A percentile compares a stretch with the other conserved stretches of the same genome.
Conservation (phyloP, 2,113 vertebrate genomes). For the Chitala chitala region DNA sequence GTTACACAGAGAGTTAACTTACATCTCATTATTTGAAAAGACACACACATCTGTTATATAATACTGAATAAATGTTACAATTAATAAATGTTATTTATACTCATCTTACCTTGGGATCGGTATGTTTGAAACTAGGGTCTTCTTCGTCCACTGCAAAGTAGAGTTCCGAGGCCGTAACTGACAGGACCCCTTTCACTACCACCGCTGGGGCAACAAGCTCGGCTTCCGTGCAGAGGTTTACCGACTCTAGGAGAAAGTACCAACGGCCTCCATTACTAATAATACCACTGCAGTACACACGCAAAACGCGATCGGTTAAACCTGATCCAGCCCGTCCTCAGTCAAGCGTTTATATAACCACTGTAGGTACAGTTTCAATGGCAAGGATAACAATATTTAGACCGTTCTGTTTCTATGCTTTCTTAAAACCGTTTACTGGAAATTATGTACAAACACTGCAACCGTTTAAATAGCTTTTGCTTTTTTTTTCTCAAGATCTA, state of each 20-base stretch:
- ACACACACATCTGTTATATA: too few species aligned
- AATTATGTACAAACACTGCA: conserved; percentile 29
- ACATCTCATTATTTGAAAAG: too few species aligned
- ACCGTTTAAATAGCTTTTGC: too few species aligned
- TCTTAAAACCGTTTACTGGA: too few species aligned
- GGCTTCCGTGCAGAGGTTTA: conserved; percentile 79
- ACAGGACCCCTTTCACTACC: conserved; percentile 84
- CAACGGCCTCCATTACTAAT: not conserved
- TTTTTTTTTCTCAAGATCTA: too few species aligned
- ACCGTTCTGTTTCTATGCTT: not conserved
- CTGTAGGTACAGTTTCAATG: not conserved
- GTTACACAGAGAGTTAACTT: not conserved
- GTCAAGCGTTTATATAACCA: too few species aligned
- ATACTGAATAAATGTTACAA: too few species aligned
- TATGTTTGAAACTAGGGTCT: conserved; percentile 85
- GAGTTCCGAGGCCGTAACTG: conserved; percentile 87
- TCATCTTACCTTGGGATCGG: conserved; percentile 89
- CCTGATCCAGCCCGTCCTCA: not conserved
- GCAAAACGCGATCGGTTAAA: not conserved
- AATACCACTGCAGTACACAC: not conserved
- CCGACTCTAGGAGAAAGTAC: conserved; percentile 71
- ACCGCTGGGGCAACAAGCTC: conserved; percentile 86
- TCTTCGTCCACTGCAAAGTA: conserved; percentile 98
- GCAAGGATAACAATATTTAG: not conserved
- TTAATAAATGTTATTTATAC: conserved; percentile 27